A percentile compares a stretch with the other conserved stretches of the same genome.
Conservation (phyloP, 2,113 vertebrate genomes). For the Ariopsis seemanni region DNA sequence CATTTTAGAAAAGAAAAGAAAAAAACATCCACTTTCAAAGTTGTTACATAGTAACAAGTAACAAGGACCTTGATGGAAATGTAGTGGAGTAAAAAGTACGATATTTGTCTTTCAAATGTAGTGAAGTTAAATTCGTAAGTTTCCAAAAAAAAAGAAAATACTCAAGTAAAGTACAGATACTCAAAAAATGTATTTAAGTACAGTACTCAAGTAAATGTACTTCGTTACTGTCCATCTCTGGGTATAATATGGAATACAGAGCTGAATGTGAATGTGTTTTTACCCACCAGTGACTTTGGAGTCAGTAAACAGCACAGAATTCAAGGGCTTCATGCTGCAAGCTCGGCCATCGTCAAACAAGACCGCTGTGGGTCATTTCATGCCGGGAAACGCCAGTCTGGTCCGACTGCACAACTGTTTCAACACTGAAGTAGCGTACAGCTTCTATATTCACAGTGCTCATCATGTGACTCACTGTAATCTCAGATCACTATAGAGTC, state of each 20-base stretch:
- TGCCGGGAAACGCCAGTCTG: slow-evolving; percentile 36
- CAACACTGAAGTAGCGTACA: slow-evolving; percentile 44
- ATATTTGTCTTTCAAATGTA: too few relatives aligned
- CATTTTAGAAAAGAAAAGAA: too few relatives aligned
- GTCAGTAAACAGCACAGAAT: slow-evolving; percentile 38
- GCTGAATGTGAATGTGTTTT: slow-evolving; percentile 13
- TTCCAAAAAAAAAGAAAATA: too few relatives aligned
- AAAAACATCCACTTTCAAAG: too few relatives aligned
- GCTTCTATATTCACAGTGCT: not conserved
- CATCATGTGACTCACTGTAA: not conserved
- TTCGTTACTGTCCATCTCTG: too few relatives aligned
- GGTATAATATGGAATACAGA: not conserved
- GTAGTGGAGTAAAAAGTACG: too few relatives aligned
- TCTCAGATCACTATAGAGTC: not conserved
- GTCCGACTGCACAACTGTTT: slow-evolving; percentile 54
- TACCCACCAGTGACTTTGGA: slow-evolving; percentile 58
- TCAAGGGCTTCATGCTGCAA: slow-evolving; percentile 67
- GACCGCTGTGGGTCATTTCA: slow-evolving; percentile 59
- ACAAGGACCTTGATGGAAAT: too few relatives aligned
- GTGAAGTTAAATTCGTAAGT: too few relatives aligned
- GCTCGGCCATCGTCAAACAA: slow-evolving; percentile 43
- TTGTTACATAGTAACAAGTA: too few relatives aligned
- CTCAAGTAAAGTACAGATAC: too few relatives aligned
- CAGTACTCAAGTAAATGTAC: too few relatives aligned
- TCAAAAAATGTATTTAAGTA: too few relatives aligned